Conservation (phyloP, 2,888 invertebrate genomes). For the Lordiphosa fenestrarum region DNA sequence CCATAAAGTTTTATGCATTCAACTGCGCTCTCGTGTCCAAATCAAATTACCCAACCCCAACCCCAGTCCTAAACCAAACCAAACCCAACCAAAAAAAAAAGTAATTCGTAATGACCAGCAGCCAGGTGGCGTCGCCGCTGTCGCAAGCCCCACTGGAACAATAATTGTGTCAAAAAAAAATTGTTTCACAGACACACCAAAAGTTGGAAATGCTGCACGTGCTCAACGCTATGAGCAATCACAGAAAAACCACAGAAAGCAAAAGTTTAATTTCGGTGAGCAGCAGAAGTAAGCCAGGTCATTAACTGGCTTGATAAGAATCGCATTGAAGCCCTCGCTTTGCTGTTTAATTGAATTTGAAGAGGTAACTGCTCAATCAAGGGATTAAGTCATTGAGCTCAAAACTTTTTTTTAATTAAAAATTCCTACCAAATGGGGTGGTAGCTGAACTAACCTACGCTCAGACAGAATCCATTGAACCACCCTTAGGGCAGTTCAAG, state of each 20-base stretch:
- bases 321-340: slow-evolving; percentile 7
- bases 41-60: slow-evolving; percentile 52
- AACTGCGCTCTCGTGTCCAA: slow-evolving; percentile 42
- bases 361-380: neutral
- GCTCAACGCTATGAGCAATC: slow-evolving; percentile 34
- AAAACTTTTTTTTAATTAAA: slow-evolving; percentile 32
- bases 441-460: too few species aligned
- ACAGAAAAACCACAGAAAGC: slow-evolving; percentile 19
- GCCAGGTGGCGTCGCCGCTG: slow-evolving; percentile 16
- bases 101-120: slow-evolving; percentile 21
- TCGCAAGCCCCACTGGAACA: slow-evolving; percentile 19
- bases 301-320: slow-evolving; percentile 27
- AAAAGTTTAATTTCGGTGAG: neutral
- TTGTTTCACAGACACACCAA: slow-evolving; percentile 33
- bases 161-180: slow-evolving; percentile 59
- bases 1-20: slow-evolving; percentile 34
- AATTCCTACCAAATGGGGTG: neutral
- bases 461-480: slow-evolving; percentile 1
- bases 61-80: slow-evolving; percentile 13
- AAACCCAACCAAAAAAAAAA: neutral
- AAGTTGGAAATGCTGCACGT: slow-evolving; percentile 56
- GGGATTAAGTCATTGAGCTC: neutral
- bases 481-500: slow-evolving; percentile 3
- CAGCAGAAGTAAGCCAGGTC: slow-evolving; percentile 24
- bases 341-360: slow-evolving; percentile 17